These are phyloP conservation scores for Recurvirostra avosetta DNA, from an alignment of 2,113 vertebrate species.

Conservation along the genomic window DNA sequence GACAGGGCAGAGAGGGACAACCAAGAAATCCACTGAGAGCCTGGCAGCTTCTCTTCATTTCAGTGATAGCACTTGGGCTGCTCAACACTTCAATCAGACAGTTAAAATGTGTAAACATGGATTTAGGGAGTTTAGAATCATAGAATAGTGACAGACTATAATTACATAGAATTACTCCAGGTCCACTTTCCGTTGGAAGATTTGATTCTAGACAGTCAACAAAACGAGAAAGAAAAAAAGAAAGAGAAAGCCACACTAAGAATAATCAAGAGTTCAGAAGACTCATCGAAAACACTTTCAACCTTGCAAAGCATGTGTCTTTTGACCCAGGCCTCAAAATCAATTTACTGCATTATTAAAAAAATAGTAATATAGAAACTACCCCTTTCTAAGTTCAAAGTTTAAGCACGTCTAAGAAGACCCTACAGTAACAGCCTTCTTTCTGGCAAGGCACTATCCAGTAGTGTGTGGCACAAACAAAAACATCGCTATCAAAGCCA, in stretches of 20 bases:
- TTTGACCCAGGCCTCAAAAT: neutral
- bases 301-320: neutral
- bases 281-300: neutral
- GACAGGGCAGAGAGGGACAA: neutral
- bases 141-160: neutral
- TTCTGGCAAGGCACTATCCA: slow-evolving; percentile 64
- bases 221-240: neutral
- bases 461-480: slow-evolving; percentile 39
- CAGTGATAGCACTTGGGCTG: neutral
- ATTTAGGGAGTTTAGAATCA: neutral
- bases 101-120: neutral
- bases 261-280: neutral
- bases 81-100: neutral
- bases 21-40: neutral
- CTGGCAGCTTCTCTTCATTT: neutral
- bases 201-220: neutral
- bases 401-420: neutral
- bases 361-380: slow-evolving; percentile 44
- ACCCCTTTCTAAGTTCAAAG: neutral
- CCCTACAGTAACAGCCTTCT: neutral
- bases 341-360: neutral
- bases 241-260: neutral
- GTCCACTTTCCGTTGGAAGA: neutral
- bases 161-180: neutral
- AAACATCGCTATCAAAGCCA: slow-evolving; percentile 2